A percentile compares a stretch with the other conserved stretches of the same genome.
phyloP scores from a whole-genome alignment of 2,797 vertebrate species.

The Sebastiscus albofasciatus region DNA sequence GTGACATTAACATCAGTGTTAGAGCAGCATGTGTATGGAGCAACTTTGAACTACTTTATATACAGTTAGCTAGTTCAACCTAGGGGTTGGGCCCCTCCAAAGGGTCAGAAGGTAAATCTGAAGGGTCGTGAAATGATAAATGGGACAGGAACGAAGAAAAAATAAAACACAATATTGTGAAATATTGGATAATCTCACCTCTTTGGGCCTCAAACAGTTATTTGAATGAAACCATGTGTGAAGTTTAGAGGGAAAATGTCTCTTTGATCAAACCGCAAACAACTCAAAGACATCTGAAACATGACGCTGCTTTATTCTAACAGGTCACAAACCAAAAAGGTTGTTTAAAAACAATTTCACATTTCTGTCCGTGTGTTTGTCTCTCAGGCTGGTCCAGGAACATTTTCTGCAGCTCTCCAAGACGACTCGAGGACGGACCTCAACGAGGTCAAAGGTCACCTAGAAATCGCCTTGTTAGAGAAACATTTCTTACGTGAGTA shows the following conservation, averaged over 20 bases:
- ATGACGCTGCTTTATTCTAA: background rate
- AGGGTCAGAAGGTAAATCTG: background rate
- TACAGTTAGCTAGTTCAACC: background rate
- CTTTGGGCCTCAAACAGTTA: background rate
- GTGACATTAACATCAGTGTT: background rate
- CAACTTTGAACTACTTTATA: background rate
- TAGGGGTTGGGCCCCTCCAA: background rate
- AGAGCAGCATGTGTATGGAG: background rate
- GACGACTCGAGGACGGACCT: slow-evolving; percentile 92
- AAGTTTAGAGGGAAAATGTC: background rate
- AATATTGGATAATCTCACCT: background rate
- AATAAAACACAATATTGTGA: too few species aligned
- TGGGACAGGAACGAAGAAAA: background rate
- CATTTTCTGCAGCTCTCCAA: slow-evolving; percentile 84
- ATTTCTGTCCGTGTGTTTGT: background rate
- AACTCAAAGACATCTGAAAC: too few species aligned
- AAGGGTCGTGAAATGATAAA: background rate
- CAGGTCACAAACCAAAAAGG: background rate
- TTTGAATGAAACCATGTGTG: background rate
- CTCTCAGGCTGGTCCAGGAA: slow-evolving; percentile 86
- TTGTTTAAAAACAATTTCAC: background rate
- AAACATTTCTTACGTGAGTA: slow-evolving; percentile 98
- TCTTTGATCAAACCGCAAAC: too few species aligned
- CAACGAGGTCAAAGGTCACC: slow-evolving; percentile 96
- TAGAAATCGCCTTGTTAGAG: slow-evolving; percentile 96